A percentile compares a stretch with the other conserved stretches of the same genome.
Evolutionary conservation across 2,113 vertebrate genomes (phyloP).

Genomic region (Lucifuga dentata): DNA sequence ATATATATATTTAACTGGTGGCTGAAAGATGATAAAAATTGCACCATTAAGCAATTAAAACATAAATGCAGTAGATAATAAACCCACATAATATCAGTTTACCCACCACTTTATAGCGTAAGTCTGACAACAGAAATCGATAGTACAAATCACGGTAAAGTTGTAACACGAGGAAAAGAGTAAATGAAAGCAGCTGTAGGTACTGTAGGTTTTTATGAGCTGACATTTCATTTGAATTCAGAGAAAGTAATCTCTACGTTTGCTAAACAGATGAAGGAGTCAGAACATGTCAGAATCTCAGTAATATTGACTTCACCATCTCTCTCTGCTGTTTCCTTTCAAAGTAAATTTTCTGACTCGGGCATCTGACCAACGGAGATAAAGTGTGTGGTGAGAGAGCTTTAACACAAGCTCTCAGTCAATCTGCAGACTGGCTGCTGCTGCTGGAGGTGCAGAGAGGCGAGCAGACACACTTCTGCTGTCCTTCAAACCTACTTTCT

Average conservation of each 20-base stretch:
- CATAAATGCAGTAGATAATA: no score
- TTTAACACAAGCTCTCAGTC: conserved; percentile 45
- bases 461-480: background rate
- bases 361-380: conserved; percentile 15
- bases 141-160: conserved; percentile 17
- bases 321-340: conserved; percentile 16
- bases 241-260: conserved; percentile 38
- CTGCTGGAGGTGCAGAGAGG: background rate
- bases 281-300: conserved; percentile 26
- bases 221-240: conserved; percentile 46
- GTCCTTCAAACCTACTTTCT: conserved; percentile 18
- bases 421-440: conserved; percentile 12
- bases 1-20: no score
- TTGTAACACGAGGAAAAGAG: conserved; percentile 24
- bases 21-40: no score
- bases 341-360: conserved; percentile 17
- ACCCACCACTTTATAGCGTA: background rate
- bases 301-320: conserved; percentile 28
- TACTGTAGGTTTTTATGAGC: conserved; percentile 40
- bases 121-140: conserved; percentile 22
- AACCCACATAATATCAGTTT: no score
- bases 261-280: conserved; percentile 41
- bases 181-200: conserved; percentile 30
- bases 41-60: no score
- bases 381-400: conserved; percentile 10